Percentiles rank a stretch among this genome's conserved stretches.
phyloP scores from a whole-genome alignment of 2,797 vertebrate species.

The Delichon dasypus region DNA sequence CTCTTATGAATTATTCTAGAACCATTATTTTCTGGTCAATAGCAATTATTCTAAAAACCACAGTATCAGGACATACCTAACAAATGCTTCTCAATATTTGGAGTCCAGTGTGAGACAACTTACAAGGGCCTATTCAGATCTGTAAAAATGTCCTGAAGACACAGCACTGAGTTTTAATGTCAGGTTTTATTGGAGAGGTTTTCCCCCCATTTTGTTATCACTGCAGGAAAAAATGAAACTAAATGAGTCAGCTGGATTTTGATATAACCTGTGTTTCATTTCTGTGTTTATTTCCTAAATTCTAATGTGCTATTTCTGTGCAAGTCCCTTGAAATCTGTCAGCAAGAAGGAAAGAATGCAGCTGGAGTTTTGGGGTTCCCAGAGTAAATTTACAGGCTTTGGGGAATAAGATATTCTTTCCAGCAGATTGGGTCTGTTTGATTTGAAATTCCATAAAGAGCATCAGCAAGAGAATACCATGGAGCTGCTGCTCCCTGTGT shows the following conservation, averaged over 20 bases:
- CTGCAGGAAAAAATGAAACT: not conserved
- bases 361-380: not conserved
- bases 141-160: not conserved
- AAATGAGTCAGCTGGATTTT: not conserved
- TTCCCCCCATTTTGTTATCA: not conserved
- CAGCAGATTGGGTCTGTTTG: slow-evolving; percentile 14
- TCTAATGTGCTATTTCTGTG: slow-evolving; percentile 14
- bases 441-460: not conserved
- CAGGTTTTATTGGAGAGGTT: not conserved
- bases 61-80: not conserved
- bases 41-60: not conserved
- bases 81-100: not conserved
- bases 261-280: not conserved
- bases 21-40: not conserved
- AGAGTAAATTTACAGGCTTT: not conserved
- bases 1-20: not conserved
- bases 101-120: not conserved
- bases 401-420: not conserved
- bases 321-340: slow-evolving; percentile 24
- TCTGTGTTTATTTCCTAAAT: not conserved
- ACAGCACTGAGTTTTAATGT: not conserved
- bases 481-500: not conserved
- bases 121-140: not conserved
- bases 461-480: not conserved
- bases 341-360: not conserved